Conservation (phyloP, 1,140 invertebrate species). For the Drosophila leontia region DNA sequence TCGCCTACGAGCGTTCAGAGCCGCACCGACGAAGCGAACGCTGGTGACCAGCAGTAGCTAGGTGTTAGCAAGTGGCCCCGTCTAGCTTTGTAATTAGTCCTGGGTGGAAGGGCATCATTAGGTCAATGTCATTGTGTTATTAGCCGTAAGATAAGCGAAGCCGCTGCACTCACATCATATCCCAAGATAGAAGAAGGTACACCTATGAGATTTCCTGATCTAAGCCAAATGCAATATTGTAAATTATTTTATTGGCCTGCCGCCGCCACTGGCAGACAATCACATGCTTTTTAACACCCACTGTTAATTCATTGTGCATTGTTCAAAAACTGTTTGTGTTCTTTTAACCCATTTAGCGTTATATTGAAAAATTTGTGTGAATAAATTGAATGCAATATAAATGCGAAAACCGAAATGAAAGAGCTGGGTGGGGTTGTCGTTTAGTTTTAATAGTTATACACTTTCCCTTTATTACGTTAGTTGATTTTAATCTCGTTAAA, state of each 20-base stretch:
- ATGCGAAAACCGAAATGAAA: slow-evolving; percentile 29
- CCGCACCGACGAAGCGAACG: slow-evolving; percentile 24
- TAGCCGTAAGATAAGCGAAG: slow-evolving; percentile 48
- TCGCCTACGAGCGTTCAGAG: slow-evolving; percentile 44
- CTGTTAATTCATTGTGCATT: slow-evolving; percentile 61
- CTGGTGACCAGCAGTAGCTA: slow-evolving; percentile 21
- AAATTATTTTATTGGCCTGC: slow-evolving; percentile 39
- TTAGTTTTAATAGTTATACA: slow-evolving; percentile 83
- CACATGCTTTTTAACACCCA: slow-evolving; percentile 44
- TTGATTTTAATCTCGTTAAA: slow-evolving; percentile 82
- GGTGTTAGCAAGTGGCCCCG: too few relatives aligned
- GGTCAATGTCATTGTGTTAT: slow-evolving; percentile 61
- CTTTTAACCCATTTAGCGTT: slow-evolving; percentile 32
- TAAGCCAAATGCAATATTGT: slow-evolving; percentile 44
- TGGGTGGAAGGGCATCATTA: slow-evolving; percentile 13
- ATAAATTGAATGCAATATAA: slow-evolving; percentile 38
- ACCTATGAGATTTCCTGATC: slow-evolving; percentile 21
- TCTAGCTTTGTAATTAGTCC: slow-evolving; percentile 42
- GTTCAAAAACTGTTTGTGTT: slow-evolving; percentile 31
- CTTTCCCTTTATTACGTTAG: slow-evolving; percentile 79
- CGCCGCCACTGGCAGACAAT: slow-evolving; percentile 16
- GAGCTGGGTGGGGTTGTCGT: slow-evolving; percentile 32
- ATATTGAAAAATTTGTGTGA: slow-evolving; percentile 40
- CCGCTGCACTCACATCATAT: slow-evolving; percentile 18
- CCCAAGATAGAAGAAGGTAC: slow-evolving; percentile 20